Evolutionary conservation across 2,888 invertebrate species (phyloP), one percentile per base, ranked within the genome.

Genomic region (Gasteruption jaculator): DNA sequence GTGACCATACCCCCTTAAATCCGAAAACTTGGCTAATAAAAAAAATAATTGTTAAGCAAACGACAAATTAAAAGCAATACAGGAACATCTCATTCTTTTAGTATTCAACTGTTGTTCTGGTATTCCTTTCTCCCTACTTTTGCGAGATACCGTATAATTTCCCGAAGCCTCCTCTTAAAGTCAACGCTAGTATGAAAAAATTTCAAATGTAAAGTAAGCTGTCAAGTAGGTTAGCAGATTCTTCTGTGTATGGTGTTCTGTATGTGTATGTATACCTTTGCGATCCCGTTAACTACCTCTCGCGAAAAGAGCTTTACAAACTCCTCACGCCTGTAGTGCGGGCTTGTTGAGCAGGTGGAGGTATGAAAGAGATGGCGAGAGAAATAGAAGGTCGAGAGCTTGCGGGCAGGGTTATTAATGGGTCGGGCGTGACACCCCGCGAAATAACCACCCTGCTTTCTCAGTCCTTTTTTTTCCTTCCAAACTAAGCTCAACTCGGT

Each of bases 191-290:
- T n/a, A n/a, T n/a, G n/a, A n/a, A n/a, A n/a, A n/a, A n/a, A n/a
- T n/a, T n/a, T n/a, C n/a, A n/a, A 55, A 64, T 63, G 58, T 57
- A 56, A 65, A 65, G 64, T 62, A 59, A 65, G 57, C 61, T 61
- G 64, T 58, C 62, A 56, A 61, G 60, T 49, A 58, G 57, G 49
- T 54, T 54, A 52, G 55, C 61, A 61, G 61, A 61, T 57, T 61
- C 56, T 56, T 54, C 52, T 54, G 56, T 58, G 54, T 58, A 63
- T 63, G 61, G 60, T 64, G n/a, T n/a, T n/a, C n/a, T n/a, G n/a
- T n/a, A n/a, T n/a, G n/a, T n/a, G n/a, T n/a, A n/a, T n/a, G n/a
- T n/a, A n/a, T n/a, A n/a, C n/a, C n/a, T n/a, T n/a, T n/a, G n/a
- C n/a, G 43, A 41, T 52, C 51, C 58, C 54, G 62, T 57, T 63